Evolutionary conservation across 2,888 invertebrate genomes (phyloP), one percentile per base, ranked within the genome.

Genomic region (Drosophila quinaria): DNA sequence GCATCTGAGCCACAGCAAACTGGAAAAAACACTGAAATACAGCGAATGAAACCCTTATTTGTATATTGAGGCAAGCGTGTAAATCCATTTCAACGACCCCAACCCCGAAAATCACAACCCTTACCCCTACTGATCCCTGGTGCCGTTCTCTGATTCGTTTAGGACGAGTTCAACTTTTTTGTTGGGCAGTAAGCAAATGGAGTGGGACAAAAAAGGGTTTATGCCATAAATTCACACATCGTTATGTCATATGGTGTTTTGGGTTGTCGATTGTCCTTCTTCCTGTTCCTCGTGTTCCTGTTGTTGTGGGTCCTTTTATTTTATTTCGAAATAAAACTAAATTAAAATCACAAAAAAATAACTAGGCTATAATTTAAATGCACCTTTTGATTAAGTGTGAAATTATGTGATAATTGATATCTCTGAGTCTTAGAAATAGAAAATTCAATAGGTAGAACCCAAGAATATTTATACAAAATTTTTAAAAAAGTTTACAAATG

Each of bases 191-290:
- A 15, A 11, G 6, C 1, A 2, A 15, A 11, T 17, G 51, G 60
- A 46, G 25, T 42, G 69, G 19, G 64, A 15, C 42, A 37, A 49
- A 90, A 90, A 90, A 86, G 87, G 90, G 91, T 86, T 90, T 76
- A 83, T 72, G 74, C 82, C 83, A 87, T 88, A 86, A 85, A 90
- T 90, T 91, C 89, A 80, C 90, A 91, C 90, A 87, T 89, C 71
- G 81, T 90, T 89, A 84, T 82, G 83, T 87, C 85, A 88, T 79
- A 77, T 90, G 88, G 80, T 71, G 65, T 68, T 69, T 33, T 52
- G 35, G 31, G 63, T 69, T 67, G 65, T 29, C 29, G 25, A 1
- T 25, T 25, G 25, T 25, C 25, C 25, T 70, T 72, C 55, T 61
- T 70, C 50, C 52, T 49, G 49, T 61, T 33, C 31, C 51, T 52